Evolutionary conservation across 2,888 invertebrate genomes (phyloP), one percentile per base, ranked within the genome.

Genomic region (Bursaphelenchus okinawaensis): DNA sequence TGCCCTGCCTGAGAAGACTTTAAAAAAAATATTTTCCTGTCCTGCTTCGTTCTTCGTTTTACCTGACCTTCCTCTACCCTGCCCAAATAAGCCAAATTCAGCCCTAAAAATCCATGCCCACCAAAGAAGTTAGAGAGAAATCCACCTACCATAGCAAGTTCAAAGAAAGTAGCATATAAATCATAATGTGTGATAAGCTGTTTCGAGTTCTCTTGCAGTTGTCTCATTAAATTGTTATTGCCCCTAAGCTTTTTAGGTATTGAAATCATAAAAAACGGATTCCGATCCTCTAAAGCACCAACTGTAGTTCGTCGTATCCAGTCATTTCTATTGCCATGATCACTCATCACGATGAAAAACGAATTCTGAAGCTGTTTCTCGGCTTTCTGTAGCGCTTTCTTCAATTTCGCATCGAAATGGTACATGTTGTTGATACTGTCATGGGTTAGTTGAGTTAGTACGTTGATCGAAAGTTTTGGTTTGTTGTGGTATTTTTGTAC

Each of bases 371-470:
- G 40, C 40, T 40, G 40, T 29, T n/a, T 26, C 29, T n/a, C 50
- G 59, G 73, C 65, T 12, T 70, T 52, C 0, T 68, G 55, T n/a
- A 77, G 62, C 62, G 62, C 75, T 2, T 40, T 1, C 40, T 16
- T 3, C 16, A 40, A 40, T 16, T 40, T n/a, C 40, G 12, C 16
- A 40, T 40, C 40, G n/a, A 12, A 12, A 40, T 40, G 40, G 6
- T 16, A 40, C 12, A 40, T n/a, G n/a, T 4, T 40, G 40, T 40
- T 40, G 40, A 40, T 40, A 40, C n/a, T 1, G 40, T 40, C 40
- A n/a, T 40, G 40, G 6, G 16, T n/a, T 1, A 40, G 40, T 40
- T 4, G 1, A 40, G 40, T n/a, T 16, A 40, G n/a, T 1, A 4
- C 40, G n/a, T 12, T 16, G 40, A 40, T 40, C 40, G n/a, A 40